Evolutionary conservation across 2,113 vertebrate species (phyloP).

Genomic region (Hippotragus niger): DNA sequence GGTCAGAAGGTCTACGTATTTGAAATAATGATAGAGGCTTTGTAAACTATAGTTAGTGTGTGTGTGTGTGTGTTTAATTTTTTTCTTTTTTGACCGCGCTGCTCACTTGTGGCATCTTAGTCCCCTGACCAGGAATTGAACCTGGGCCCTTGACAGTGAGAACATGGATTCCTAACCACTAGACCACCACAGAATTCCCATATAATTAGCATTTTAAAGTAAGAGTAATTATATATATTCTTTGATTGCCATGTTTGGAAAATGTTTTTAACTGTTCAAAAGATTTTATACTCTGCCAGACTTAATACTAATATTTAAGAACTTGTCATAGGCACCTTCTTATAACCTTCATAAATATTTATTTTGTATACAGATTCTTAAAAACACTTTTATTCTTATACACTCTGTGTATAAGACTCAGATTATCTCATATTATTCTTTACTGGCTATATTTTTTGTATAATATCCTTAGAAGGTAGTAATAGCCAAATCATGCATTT

Average conservation of each 20-base stretch:
- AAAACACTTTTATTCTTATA: background rate
- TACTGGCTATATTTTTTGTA: background rate
- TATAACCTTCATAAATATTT: background rate
- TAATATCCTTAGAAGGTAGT: background rate
- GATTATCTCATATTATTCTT: background rate
- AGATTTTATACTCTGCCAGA: background rate
- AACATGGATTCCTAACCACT: background rate
- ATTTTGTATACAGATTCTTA: background rate
- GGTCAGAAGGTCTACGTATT: background rate
- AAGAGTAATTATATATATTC: background rate
- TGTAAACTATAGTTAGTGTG: background rate
- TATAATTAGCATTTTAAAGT: background rate
- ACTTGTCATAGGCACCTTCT: background rate
- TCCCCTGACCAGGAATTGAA: background rate
- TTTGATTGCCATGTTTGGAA: background rate
- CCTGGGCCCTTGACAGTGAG: background rate
- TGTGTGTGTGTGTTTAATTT: background rate
- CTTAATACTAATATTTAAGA: background rate
- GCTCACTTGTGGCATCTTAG: background rate
- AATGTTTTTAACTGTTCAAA: background rate
- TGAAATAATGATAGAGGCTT: background rate
- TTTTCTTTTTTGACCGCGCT: background rate
- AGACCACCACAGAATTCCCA: background rate
- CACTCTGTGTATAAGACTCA: background rate
- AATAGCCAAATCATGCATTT: background rate